These are phyloP conservation scores for Podocnemis expansa DNA, from an alignment of 2,113 vertebrate genomes.

Conservation along the genomic window DNA sequence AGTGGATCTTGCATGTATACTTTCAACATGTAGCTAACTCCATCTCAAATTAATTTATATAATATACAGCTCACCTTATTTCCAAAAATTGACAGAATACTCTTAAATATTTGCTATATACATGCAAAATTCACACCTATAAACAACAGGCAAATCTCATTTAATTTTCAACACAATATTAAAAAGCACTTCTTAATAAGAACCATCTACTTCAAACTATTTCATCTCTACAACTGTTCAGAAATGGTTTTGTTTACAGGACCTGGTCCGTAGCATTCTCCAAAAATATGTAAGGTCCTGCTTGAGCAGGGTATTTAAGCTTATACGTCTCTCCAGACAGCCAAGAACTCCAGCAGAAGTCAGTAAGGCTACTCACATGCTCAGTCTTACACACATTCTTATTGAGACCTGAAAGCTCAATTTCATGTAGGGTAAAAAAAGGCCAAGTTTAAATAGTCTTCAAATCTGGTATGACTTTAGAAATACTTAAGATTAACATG, in stretches of 20 bases:
- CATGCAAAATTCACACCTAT: background rate
- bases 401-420: background rate
- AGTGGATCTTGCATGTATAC: background rate
- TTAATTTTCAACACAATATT: background rate
- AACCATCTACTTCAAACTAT: background rate
- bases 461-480: background rate
- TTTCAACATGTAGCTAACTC: background rate
- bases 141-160: background rate
- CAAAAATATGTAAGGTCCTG: too few species aligned
- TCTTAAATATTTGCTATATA: background rate
- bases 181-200: background rate
- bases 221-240: background rate
- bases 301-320: too few species aligned
- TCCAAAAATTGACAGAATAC: background rate
- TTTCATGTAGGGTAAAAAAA: background rate
- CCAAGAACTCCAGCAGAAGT: background rate
- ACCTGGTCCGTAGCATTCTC: background rate
- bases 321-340: too few species aligned
- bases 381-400: background rate
- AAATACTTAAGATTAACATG: background rate
- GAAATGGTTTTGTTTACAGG: background rate
- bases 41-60: background rate
- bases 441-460: rapidly evolving
- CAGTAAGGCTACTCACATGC: background rate
- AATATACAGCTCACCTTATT: background rate